Percentiles rank a stretch among this genome's conserved stretches.
Conservation (phyloP, 1,140 invertebrate genomes). For the Arion vulgaris region DNA sequence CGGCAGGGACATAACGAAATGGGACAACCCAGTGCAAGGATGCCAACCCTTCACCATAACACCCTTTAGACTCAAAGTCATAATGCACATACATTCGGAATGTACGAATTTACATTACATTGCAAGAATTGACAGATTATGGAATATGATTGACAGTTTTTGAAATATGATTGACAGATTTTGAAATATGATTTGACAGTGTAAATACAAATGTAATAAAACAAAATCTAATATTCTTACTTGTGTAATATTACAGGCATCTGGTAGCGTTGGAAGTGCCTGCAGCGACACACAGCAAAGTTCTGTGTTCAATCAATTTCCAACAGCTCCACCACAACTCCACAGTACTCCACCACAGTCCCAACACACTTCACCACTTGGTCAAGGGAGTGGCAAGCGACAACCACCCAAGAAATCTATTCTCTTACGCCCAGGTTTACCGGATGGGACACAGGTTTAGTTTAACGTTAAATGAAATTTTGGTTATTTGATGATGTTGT, state of each 20-base stretch:
- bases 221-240: too few species aligned
- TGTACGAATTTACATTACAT: too few species aligned
- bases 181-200: too few species aligned
- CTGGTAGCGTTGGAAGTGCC: constrained; percentile 62
- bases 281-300: constrained; percentile 53
- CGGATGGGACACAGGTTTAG: constrained; percentile 63
- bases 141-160: too few species aligned
- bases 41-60: too few species aligned
- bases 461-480: not conserved
- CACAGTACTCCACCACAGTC: not conserved
- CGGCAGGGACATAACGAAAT: too few species aligned
- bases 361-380: constrained; percentile 19
- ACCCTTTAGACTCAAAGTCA: too few species aligned
- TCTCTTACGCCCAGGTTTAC: constrained; percentile 43
- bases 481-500: not conserved
- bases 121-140: too few species aligned
- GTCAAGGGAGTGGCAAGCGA: constrained; percentile 31
- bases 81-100: too few species aligned
- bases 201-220: too few species aligned
- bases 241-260: constrained; percentile 54
- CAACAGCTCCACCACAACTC: not conserved
- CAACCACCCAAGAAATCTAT: constrained; percentile 38
- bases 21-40: too few species aligned
- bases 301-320: not conserved
- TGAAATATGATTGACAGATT: too few species aligned